Evolutionary conservation across 1,140 invertebrate genomes (phyloP).

Genomic region (Pogonus chalceus): DNA sequence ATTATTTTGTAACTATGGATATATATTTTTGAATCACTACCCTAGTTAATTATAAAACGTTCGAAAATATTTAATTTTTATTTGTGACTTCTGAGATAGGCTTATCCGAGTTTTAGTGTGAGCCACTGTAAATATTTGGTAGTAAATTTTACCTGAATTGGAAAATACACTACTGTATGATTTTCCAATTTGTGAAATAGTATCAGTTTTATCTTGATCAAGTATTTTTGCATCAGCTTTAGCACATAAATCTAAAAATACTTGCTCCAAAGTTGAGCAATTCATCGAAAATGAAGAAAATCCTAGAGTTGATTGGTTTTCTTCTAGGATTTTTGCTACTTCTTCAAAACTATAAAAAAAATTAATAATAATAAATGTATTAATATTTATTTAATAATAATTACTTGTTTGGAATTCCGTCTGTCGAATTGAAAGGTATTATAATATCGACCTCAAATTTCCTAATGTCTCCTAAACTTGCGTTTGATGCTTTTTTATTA

Average conservation of each 20-base stretch:
- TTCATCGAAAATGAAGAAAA: slow-evolving; percentile 40
- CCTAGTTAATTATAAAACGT: too few relatives aligned
- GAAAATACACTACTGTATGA: background rate
- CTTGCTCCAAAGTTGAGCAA: slow-evolving; percentile 46
- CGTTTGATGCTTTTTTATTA: slow-evolving; percentile 6
- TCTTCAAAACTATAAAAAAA: slow-evolving; percentile 36
- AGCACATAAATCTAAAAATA: slow-evolving; percentile 43
- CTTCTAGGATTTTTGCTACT: slow-evolving; percentile 37
- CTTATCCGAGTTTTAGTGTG: background rate
- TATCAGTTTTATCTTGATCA: background rate
- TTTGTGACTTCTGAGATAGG: too few relatives aligned
- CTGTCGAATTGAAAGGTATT: slow-evolving; percentile 41
- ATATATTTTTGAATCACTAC: too few relatives aligned
- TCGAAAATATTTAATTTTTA: too few relatives aligned
- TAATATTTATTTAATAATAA: slow-evolving; percentile 17
- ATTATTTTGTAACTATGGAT: too few relatives aligned
- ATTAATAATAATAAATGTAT: background rate
- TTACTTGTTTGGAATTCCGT: slow-evolving; percentile 43
- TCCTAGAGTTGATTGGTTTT: slow-evolving; percentile 33
- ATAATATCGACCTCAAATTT: slow-evolving; percentile 35
- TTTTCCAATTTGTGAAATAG: background rate
- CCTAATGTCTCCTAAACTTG: background rate
- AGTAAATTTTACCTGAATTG: background rate
- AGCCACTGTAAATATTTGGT: background rate
- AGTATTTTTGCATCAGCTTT: slow-evolving; percentile 31